Percentiles rank a stretch among this genome's conserved stretches.
These are phyloP conservation scores for Aramus guarauna DNA, from an alignment of 2,113 vertebrate species.

Conservation along the genomic window DNA sequence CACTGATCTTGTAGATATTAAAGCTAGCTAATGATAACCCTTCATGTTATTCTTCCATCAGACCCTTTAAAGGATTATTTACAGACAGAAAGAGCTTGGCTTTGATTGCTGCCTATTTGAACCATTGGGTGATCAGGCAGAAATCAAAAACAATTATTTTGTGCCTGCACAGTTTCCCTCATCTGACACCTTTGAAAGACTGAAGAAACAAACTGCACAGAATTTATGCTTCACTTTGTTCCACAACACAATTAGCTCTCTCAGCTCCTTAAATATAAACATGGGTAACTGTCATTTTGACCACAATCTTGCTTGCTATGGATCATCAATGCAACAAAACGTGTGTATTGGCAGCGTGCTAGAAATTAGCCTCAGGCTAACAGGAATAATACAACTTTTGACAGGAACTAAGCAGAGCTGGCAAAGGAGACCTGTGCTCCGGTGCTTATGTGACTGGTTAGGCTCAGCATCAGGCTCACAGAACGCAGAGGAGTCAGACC, in stretches of 20 bases:
- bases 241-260: neutral
- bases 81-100: neutral
- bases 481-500: neutral
- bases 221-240: neutral
- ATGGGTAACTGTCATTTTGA: neutral
- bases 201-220: neutral
- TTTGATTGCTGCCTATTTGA: conserved; percentile 29
- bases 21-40: conserved; percentile 17
- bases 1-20: neutral
- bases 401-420: neutral
- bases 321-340: neutral
- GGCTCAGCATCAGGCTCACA: accelerated
- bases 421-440: neutral
- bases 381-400: neutral
- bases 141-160: neutral
- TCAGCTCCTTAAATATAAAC: neutral
- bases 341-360: neutral
- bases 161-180: neutral
- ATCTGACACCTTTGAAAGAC: neutral
- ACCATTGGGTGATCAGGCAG: neutral
- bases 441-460: neutral
- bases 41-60: neutral
- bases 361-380: too few species aligned
- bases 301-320: neutral
- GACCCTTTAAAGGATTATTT: conserved; percentile 20